Conservation (phyloP, 1,140 invertebrate species). For the Nomia melanderi region DNA sequence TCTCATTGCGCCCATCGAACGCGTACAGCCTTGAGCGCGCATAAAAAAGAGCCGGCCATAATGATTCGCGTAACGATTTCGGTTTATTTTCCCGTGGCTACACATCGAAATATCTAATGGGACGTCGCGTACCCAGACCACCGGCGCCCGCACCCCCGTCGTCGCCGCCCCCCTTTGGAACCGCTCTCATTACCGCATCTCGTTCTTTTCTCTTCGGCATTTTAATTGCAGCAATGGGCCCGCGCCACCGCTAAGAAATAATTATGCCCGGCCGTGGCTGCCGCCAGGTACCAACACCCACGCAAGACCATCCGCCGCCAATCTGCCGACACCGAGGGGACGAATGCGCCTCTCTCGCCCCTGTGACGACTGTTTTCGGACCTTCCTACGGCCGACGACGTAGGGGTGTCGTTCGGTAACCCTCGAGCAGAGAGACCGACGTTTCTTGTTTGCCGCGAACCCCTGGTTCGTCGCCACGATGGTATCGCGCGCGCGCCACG, state of each 20-base stretch:
- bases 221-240: constrained; percentile 66
- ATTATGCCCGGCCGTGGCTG: constrained; percentile 51
- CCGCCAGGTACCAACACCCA: constrained; percentile 43
- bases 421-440: constrained; percentile 45
- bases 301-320: constrained; percentile 3
- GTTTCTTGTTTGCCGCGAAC: constrained; percentile 53
- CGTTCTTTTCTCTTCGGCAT: constrained; percentile 60
- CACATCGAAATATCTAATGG: constrained; percentile 61
- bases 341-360: not conserved
- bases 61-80: constrained; percentile 48
- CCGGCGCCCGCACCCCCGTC: not conserved
- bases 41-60: constrained; percentile 39
- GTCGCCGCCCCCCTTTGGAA: not conserved
- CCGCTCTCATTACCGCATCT: constrained; percentile 59
- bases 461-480: constrained; percentile 53
- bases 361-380: constrained; percentile 23
- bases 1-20: constrained; percentile 45
- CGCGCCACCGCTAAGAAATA: constrained; percentile 64
- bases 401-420: constrained; percentile 39
- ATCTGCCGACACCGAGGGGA: constrained; percentile 3
- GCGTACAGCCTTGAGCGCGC: not conserved
- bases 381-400: constrained; percentile 21
- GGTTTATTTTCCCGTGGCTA: constrained; percentile 51
- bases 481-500: constrained; percentile 70
- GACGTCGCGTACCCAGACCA: constrained; percentile 29